Evolutionary conservation across 2,888 invertebrate species (phyloP), one percentile per base, ranked within the genome.

Genomic region (Andrena bicolor): DNA sequence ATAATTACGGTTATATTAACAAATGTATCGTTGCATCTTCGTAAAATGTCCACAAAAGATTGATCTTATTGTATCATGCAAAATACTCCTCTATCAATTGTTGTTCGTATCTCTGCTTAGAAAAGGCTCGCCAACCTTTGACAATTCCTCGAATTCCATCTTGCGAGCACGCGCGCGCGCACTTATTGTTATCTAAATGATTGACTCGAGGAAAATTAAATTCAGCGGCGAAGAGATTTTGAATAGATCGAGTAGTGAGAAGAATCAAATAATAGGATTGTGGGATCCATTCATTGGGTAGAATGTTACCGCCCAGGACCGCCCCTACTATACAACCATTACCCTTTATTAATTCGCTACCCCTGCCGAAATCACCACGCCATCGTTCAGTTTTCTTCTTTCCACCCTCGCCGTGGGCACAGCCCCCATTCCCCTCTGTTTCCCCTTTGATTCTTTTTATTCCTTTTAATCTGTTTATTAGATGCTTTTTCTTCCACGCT

Each of bases 251-350:
- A 41, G 41, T n/a, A 53, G 26, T n/a, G 32, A 41, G 26, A 53
- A 6, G 28, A 23, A 20, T 23, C 10, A 23, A 23, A 56, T 56
- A 69, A 30, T 20, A 28, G 28, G 20, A 23, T 26, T 26, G 35
- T 66, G 28, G 35, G 35, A 35, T 53, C 41, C 56, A 35, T 76
- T 76, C 56, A 65, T 65, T 49, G 65, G 49, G 20, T 16, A 53
- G 28, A 28, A 60, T 76, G 20, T 51, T 65, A 20, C 10, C 28
- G 10, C 7, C 13, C 35, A 35, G 49, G 20, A 28, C 65, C 32
- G 8, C 28, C 65, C 65, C 77, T 48, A n/a, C 58, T 32, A 28
- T 64, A 49, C 23, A 60, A 35, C 30, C 77, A 77, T 60, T 65
- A 65, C 28, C 53, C 48, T 56, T 26, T 49, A 35, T 77, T 77